Evolutionary conservation across 2,888 invertebrate genomes (phyloP).

Genomic region (Drosophila paranaensis): DNA sequence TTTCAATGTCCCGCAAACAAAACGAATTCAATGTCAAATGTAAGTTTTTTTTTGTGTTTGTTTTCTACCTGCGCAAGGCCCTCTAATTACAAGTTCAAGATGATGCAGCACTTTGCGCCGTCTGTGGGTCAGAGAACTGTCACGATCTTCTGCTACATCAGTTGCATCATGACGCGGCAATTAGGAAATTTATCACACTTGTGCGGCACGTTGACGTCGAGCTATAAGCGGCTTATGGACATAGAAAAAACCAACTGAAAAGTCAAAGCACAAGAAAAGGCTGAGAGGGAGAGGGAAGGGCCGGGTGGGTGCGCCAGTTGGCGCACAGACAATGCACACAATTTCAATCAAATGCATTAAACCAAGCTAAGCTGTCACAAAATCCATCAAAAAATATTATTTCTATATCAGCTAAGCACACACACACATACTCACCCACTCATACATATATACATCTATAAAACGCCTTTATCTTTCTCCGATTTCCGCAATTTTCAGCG

Average conservation of each 20-base stretch:
- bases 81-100: constrained; percentile 58
- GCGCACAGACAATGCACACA: constrained; percentile 21
- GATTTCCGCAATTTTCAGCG: constrained; percentile 48
- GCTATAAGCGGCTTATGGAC: constrained; percentile 44
- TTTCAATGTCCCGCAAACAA: constrained; percentile 66
- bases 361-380: constrained; percentile 62
- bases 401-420: constrained; percentile 15
- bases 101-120: constrained; percentile 31
- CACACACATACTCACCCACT: not conserved
- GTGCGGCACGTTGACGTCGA: constrained; percentile 44
- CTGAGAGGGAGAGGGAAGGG: not conserved
- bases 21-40: constrained; percentile 59
- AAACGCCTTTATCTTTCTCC: constrained; percentile 35
- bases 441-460: constrained; percentile 11
- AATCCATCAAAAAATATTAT: constrained; percentile 62
- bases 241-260: constrained; percentile 7
- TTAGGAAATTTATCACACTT: constrained; percentile 63
- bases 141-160: constrained; percentile 19
- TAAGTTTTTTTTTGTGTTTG: constrained; percentile 29
- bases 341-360: constrained; percentile 67
- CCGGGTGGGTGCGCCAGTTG: not conserved
- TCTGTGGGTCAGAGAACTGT: constrained; percentile 26
- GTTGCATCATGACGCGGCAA: constrained; percentile 59
- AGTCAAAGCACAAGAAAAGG: constrained; percentile 26
- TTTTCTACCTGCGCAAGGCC: constrained; percentile 35